Evolutionary conservation across 2,113 vertebrate species (phyloP).

Genomic region (Eudyptes chrysolophus): DNA sequence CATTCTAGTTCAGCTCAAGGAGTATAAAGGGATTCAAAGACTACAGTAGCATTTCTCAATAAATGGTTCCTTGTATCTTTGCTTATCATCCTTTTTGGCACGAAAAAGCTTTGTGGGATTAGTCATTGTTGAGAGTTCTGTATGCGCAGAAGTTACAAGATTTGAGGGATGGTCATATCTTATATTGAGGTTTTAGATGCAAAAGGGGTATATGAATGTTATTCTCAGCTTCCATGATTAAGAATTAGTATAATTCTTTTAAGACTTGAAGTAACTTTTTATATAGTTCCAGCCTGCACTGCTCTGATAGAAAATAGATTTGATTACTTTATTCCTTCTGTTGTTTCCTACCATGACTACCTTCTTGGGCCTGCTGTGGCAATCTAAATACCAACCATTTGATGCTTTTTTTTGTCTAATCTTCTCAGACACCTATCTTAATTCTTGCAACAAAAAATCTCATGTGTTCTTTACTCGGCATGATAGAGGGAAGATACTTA

Average conservation of each 20-base stretch:
- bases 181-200: background rate
- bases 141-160: background rate
- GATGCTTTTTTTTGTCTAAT: background rate
- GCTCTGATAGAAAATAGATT: background rate
- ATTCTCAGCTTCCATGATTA: background rate
- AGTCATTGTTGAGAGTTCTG: background rate
- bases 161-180: background rate
- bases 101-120: background rate
- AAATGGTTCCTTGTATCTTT: background rate
- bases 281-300: background rate
- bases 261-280: background rate
- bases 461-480: rapidly evolving
- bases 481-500: background rate
- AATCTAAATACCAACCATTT: background rate
- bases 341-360: background rate
- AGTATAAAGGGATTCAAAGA: background rate
- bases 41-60: background rate
- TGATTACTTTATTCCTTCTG: background rate
- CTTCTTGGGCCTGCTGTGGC: background rate
- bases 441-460: background rate
- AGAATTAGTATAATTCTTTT: background rate
- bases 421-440: background rate
- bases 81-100: background rate
- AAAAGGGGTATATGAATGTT: background rate
- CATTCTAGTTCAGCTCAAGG: background rate